phyloP scores from a whole-genome alignment of 1,140 invertebrate genomes.

The Drosophila gunungcola region DNA sequence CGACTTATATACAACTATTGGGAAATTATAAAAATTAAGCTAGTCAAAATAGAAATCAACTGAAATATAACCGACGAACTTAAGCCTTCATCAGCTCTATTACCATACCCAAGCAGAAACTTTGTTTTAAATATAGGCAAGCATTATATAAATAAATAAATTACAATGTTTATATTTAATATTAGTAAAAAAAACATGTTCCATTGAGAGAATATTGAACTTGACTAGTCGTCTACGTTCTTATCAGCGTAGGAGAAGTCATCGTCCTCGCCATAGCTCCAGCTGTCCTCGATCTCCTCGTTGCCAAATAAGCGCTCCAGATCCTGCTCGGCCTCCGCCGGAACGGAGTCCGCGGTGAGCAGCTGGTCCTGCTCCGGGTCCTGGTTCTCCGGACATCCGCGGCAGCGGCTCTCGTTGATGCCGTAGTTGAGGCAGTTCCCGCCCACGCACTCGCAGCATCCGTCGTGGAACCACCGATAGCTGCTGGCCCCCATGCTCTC shows the following conservation, averaged over 20 bases:
- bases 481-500: conserved; percentile 83
- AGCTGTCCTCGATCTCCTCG: conserved; percentile 63
- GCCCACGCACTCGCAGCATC: conserved; percentile 97
- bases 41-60: no score
- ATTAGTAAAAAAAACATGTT: no score
- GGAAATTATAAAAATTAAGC: no score
- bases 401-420: conserved; percentile 90
- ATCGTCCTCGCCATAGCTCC: conserved; percentile 70
- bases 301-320: conserved; percentile 52
- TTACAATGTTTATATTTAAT: no score
- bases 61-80: no score
- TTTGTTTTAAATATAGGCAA: no score
- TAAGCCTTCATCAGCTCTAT: no score
- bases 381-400: conserved; percentile 73
- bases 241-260: conserved; percentile 8
- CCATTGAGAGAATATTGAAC: no score
- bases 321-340: conserved; percentile 57
- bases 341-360: conserved; percentile 17
- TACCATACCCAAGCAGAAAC: no score
- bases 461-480: conserved; percentile 95
- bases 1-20: no score
- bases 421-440: conserved; percentile 96
- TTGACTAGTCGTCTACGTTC: no score
- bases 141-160: no score
- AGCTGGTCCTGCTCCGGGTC: conserved; percentile 57